A percentile compares a stretch with the other conserved stretches of the same genome.
Conservation (phyloP, 1,140 invertebrate species). For the Papilio glaucus region DNA sequence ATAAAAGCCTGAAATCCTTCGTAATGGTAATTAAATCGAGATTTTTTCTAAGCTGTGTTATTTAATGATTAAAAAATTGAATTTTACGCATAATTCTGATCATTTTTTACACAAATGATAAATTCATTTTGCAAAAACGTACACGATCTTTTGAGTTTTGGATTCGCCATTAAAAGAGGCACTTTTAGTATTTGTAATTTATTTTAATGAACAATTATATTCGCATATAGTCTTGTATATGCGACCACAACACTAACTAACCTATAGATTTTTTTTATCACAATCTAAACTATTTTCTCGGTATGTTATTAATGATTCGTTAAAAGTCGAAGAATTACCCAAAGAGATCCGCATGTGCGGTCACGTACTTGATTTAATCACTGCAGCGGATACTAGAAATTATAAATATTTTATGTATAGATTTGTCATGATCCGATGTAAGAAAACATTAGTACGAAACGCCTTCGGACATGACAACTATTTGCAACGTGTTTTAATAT, state of each 20-base stretch:
- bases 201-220: conserved; percentile 13
- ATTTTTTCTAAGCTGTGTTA: too few species aligned
- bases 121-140: too few species aligned
- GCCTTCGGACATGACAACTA: conserved; percentile 19
- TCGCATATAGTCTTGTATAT: not conserved
- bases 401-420: not conserved
- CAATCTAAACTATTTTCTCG: conserved; percentile 4
- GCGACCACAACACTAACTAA: not conserved
- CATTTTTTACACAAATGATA: too few species aligned
- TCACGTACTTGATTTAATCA: conserved; percentile 30
- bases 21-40: too few species aligned
- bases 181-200: not conserved
- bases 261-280: conserved; percentile 4
- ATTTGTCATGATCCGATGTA: not conserved
- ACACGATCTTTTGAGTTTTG: not conserved
- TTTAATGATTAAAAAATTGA: too few species aligned
- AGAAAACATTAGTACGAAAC: conserved; percentile 1
- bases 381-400: not conserved
- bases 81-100: too few species aligned
- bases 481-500: not conserved
- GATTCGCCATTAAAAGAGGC: not conserved
- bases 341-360: conserved; percentile 22
- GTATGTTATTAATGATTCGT: conserved; percentile 25
- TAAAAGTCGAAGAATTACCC: conserved; percentile 26
- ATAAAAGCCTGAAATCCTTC: too few species aligned